Conservation (phyloP, 2,113 vertebrate species). For the Cettia cetti region DNA sequence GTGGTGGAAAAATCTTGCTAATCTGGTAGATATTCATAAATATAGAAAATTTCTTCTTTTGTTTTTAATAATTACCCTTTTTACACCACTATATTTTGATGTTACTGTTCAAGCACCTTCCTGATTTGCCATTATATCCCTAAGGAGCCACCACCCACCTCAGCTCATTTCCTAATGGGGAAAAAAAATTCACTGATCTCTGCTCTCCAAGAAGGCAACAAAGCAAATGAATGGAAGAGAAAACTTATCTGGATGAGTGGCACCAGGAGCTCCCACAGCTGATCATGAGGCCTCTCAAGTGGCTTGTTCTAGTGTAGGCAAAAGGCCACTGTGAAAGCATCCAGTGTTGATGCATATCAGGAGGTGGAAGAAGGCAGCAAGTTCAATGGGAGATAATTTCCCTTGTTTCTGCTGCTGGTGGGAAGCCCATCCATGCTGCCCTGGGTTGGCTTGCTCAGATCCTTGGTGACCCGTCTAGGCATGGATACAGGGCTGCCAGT, state of each 20-base stretch:
- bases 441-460: background rate
- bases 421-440: background rate
- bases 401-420: background rate
- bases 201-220: background rate
- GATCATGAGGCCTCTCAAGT: background rate
- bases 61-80: background rate
- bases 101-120: background rate
- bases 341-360: rapidly evolving
- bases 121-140: background rate
- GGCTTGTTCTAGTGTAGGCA: background rate
- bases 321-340: background rate
- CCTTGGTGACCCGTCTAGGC: background rate
- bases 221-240: background rate
- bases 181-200: background rate
- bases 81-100: background rate
- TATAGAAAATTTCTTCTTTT: background rate
- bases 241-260: background rate
- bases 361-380: background rate
- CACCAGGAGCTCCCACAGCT: background rate
- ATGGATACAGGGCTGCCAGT: background rate
- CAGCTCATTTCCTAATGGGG: background rate
- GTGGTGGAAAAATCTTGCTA: background rate
- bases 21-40: background rate
- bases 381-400: rapidly evolving
- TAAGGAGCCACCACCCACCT: background rate